Conservation (phyloP, 1,140 invertebrate species). For the Acromyrmex echinatior region DNA sequence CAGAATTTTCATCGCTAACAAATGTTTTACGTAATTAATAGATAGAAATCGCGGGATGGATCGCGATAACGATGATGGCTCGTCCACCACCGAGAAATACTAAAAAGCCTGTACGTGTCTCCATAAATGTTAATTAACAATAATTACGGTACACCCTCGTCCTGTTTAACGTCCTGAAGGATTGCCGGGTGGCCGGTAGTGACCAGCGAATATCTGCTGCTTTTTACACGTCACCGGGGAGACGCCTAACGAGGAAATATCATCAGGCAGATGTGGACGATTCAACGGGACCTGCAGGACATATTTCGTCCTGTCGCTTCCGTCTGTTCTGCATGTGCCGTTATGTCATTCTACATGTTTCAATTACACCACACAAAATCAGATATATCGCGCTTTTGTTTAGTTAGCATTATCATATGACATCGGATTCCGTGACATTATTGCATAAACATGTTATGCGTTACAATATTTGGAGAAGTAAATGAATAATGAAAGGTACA, state of each 20-base stretch:
- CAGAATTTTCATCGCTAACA: neutral
- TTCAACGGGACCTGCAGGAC: slow-evolving; percentile 32
- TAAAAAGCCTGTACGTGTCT: slow-evolving; percentile 73
- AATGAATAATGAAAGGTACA: neutral
- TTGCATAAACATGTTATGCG: neutral
- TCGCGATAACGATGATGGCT: slow-evolving; percentile 45
- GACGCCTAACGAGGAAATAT: slow-evolving; percentile 53
- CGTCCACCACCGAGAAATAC: slow-evolving; percentile 44
- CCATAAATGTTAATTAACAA: slow-evolving; percentile 78
- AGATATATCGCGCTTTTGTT: slow-evolving; percentile 62
- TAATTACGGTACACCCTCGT: slow-evolving; percentile 64
- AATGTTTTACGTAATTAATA: neutral
- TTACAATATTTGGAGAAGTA: slow-evolving; percentile 28
- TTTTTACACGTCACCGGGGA: slow-evolving; percentile 54
- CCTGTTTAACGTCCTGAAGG: slow-evolving; percentile 59
- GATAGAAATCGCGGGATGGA: slow-evolving; percentile 37
- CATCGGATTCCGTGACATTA: slow-evolving; percentile 21
- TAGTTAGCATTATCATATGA: neutral
- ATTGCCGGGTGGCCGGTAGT: slow-evolving; percentile 29
- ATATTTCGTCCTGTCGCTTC: slow-evolving; percentile 29
- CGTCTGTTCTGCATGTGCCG: slow-evolving; percentile 16
- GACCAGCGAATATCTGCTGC: slow-evolving; percentile 53
- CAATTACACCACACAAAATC: slow-evolving; percentile 58
- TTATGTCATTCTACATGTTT: slow-evolving; percentile 38
- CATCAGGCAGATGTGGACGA: slow-evolving; percentile 40